Base-by-base conservation (phyloP, 2,888 invertebrate genomes). In the Plemyria rubiginata region DNA sequence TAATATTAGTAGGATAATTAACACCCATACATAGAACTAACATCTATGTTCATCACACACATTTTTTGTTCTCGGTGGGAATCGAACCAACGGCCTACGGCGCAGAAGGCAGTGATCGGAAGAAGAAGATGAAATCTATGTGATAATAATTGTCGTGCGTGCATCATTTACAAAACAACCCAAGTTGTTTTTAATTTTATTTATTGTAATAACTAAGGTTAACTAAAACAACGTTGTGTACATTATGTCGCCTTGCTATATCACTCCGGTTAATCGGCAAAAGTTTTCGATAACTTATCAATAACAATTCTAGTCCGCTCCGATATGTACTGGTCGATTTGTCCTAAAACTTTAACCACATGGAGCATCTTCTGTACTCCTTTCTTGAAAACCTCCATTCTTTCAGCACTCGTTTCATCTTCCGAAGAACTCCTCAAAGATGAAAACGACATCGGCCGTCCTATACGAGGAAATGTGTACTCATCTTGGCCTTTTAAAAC, bases 321-420 rank as follows among this genome's bases (percentile, higher is more conserved):
- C 0, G 92, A 89, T 41, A 92, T 48, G 62, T 92, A 92, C 62
- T 86, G 84, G 48, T 92, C 92, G 29, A 92, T 84, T 71, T 89
- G 85, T 0, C 90, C 87, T 28, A 92, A 70, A 13, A 92, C 87
- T 73, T 89, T 92, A 1, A 92, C 91, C 0, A 90, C 81, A 43
- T 88, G 86, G 4, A 92, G 67, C 87, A 92, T 82, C 71, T 90
- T 91, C 70, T 90, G 87, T 0, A 92, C 81, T 0, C 88, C 90
- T 67, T 89, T 92, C 70, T 90, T 91, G 61, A 92, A 87, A 51
- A 78, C 85, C 62, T 89, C 90, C 86, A 92, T 85, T 60, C 77
- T 78, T 64, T 92, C 92, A 1, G 85, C 89, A 63, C 91, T 91
- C 3, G 87, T 80, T 54, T 86, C 86, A 59, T 87, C 86, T 60